Evolutionary conservation across 2,888 invertebrate species (phyloP).

Genomic region (Catocala fraxini): DNA sequence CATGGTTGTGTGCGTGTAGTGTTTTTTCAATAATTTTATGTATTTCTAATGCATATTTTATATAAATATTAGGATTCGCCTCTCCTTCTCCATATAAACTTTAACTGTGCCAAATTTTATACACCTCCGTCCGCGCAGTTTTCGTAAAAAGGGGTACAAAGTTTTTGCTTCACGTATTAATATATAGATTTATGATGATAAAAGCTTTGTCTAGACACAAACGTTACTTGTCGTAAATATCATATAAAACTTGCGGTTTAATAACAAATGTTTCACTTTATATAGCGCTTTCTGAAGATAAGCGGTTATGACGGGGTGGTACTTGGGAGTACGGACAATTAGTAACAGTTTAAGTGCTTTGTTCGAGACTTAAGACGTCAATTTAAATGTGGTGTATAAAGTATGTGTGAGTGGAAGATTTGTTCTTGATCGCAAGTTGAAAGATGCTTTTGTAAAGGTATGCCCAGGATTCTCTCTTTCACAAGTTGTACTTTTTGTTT

Average conservation of each 20-base stretch:
- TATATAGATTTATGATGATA: not conserved
- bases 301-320: slow-evolving; percentile 11
- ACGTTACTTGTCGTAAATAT: slow-evolving; percentile 31
- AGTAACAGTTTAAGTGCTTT: slow-evolving; percentile 10
- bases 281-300: slow-evolving; percentile 11
- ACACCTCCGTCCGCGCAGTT: too few relatives aligned
- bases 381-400: not conserved
- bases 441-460: not conserved
- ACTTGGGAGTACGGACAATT: slow-evolving; percentile 19
- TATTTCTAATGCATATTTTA: too few relatives aligned
- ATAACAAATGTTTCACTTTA: slow-evolving; percentile 25
- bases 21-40: too few relatives aligned
- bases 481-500: not conserved
- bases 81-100: too few relatives aligned
- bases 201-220: slow-evolving; percentile 40
- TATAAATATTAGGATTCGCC: too few relatives aligned
- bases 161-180: too few relatives aligned
- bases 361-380: not conserved
- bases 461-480: not conserved
- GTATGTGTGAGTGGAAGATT: not conserved
- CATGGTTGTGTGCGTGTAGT: too few relatives aligned
- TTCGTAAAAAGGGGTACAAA: too few relatives aligned
- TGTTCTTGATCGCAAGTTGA: not conserved
- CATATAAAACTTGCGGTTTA: slow-evolving; percentile 30
- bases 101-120: too few relatives aligned